Base-by-base conservation (phyloP, 30 jellyfish, hydroid and myxozoan genomes). In the Mastigias papua region DNA sequence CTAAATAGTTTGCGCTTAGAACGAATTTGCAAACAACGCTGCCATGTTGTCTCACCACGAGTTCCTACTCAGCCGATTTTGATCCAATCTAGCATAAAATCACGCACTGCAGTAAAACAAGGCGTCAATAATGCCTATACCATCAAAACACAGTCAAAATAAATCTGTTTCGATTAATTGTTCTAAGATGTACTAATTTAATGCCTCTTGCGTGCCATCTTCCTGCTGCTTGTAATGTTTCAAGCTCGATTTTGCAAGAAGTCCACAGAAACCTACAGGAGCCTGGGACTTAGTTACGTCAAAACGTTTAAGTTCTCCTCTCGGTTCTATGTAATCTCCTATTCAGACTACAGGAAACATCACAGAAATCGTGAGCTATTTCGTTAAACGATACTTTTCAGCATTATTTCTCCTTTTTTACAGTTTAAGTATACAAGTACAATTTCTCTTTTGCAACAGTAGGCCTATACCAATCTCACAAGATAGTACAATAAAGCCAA, bases 11-110 rank as follows among this genome's bases (percentile, higher is more conserved):
- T 65, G 70, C 72, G 69, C 70, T 78, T 37, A 35, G 64, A 22
- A 19, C 49, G 64, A 28, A 70, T 31, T 35, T 73, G 69, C 23
- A 34, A 73, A 75, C 71, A 75, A 31, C 34, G 58, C 60, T 80
- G 81, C 54, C 75, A 64, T 37, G 30, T 35, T 80, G 90, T 80
- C 90, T 80, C 80, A 65, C 90, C 90, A 80, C 90, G 64, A 80
- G 90, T 80, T 80, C 90, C 90, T 80, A 80, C 90, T 80, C 90
- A 80, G 90, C 42, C 90, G 73, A 29, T 34, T 46, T 63, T 80
- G 48, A 80, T 80, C 90, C 90, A 63, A 80, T 80, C 90, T 54
- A 64, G 21, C 49, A 54, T 26, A 30, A 28, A 31, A 66, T 48
- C 71, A 50, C 22, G 17, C 22, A 0, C 17, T 17, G 11, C 34